Base-by-base conservation (phyloP, 1,140 invertebrate species). In the Dryas iulia region DNA sequence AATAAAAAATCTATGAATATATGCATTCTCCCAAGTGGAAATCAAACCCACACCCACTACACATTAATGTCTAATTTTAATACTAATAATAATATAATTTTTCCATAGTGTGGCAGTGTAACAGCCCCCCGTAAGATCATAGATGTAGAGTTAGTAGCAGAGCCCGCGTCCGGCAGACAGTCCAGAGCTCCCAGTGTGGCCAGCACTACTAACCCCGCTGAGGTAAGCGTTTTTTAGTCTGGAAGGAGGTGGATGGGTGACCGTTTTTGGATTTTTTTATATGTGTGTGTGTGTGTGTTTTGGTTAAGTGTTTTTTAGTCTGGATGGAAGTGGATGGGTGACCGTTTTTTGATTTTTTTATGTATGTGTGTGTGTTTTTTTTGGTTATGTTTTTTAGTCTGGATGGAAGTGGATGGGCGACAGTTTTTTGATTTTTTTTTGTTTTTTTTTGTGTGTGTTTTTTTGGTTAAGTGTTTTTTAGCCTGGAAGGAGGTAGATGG, bases 111-210 rank as follows among this genome's bases (percentile, higher is more conserved):
- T 68, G 96, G 97, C 35, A 98, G 97, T 83, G 96, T 98, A 24
- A 98, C 97, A 33, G 97, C 97, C 33, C 98, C 98, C 0, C 93
- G 98, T n/a, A 97, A 98, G 91, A 97, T 98, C 57, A 98, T 98
- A 75, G 97, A 98, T 82, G 95, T 98, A 84, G 95, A 97, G 73
- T 93, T 97, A n/a, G 95, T 96, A 61, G 86, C 91, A 1, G 94
- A 95, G 74, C 93, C 93, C 21, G 74, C 74, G 2, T 72, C 78
- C 0, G 63, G 70, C 3, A 70, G 77, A 6, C 64, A 66, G 7
- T 84, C 78, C 8, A 33, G 83, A 1, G 83, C 76, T 3, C 80
- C 77, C 66, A 72, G 75, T 52, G 76, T 83, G 0, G 81, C 86
- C 57, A 84, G 81, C 73, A 87, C 84, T 7, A 82, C 81, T 39